A percentile compares a stretch with the other conserved stretches of the same genome.
Evolutionary conservation across 2,888 invertebrate species (phyloP).

Genomic region (Creontiades dilutus): DNA sequence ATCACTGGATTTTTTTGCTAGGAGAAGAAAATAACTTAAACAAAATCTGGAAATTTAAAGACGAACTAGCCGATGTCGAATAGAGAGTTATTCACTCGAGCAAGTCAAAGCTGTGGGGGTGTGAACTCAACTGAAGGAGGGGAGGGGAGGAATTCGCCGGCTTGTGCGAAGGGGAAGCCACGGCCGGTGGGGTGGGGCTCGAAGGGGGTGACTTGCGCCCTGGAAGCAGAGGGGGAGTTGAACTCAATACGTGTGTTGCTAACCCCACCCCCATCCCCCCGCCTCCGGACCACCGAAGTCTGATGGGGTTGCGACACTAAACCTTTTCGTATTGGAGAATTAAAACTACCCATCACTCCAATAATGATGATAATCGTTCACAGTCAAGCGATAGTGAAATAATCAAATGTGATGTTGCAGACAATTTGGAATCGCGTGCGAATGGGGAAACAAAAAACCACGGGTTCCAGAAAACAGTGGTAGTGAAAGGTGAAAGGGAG

Average conservation of each 20-base stretch:
- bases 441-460: too few relatives aligned
- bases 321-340: background rate
- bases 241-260: slow-evolving; percentile 59
- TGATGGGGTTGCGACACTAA: background rate
- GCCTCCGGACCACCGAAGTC: background rate
- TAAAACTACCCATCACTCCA: background rate
- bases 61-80: background rate
- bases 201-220: slow-evolving; percentile 60
- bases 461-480: too few relatives aligned
- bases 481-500: too few relatives aligned
- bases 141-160: slow-evolving; percentile 48
- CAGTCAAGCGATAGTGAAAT: too few relatives aligned
- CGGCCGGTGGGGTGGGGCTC: background rate
- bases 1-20: background rate
- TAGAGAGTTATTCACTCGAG: background rate
- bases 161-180: slow-evolving; percentile 42
- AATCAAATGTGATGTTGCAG: too few relatives aligned
- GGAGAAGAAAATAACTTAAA: background rate
- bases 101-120: slow-evolving; percentile 44
- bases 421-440: too few relatives aligned
- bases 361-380: too few relatives aligned
- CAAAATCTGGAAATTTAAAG: slow-evolving; percentile 16
- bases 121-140: slow-evolving; percentile 56
- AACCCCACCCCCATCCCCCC: background rate
- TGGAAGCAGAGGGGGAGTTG: slow-evolving; percentile 22